These are phyloP conservation scores for Homarus gammarus DNA, from an alignment of 2,888 invertebrate genomes.

Conservation along the genomic window DNA sequence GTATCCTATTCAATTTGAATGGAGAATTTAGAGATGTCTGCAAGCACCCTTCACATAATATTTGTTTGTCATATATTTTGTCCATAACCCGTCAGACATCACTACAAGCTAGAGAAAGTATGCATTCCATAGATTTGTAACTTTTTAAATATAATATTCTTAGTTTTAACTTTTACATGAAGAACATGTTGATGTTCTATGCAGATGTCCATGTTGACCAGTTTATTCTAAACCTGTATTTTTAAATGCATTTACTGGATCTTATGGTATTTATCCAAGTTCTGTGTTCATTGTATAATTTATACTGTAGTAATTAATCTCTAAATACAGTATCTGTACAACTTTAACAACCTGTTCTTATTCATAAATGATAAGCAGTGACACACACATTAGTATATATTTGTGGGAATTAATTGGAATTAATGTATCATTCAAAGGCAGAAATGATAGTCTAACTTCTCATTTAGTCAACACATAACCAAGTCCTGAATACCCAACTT, in stretches of 20 bases:
- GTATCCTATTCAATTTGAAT: background rate
- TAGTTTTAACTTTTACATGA: background rate
- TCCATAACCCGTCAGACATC: background rate
- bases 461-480: too few species aligned
- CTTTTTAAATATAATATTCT: background rate
- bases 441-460: too few species aligned
- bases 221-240: background rate
- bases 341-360: background rate
- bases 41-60: too few species aligned
- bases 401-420: too few species aligned
- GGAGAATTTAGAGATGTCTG: background rate
- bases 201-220: background rate
- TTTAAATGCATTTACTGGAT: background rate
- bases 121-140: slow-evolving; percentile 9
- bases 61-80: background rate
- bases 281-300: background rate
- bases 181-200: background rate
- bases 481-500: too few species aligned
- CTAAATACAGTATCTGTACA: too few species aligned
- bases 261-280: background rate
- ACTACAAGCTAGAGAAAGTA: background rate
- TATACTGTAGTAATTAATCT: too few species aligned
- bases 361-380: background rate
- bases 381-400: too few species aligned
- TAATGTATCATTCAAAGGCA: too few species aligned